Conservation (phyloP, 2,113 vertebrate genomes). For the Channa maculata region DNA sequence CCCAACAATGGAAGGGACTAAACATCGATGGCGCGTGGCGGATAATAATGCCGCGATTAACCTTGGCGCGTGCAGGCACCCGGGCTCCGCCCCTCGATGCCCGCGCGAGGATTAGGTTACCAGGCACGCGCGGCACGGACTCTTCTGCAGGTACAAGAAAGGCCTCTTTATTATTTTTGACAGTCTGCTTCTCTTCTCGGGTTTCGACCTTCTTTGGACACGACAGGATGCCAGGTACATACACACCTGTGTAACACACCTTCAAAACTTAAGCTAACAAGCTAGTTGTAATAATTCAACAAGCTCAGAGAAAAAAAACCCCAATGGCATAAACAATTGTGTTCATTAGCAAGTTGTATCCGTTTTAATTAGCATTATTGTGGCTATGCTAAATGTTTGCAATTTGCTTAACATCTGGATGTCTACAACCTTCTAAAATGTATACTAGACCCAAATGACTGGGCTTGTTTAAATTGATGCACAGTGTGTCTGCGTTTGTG, state of each 20-base stretch:
- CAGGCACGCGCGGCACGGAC: slow-evolving; percentile 61
- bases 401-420: too few species aligned
- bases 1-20: slow-evolving; percentile 80
- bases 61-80: slow-evolving; percentile 82
- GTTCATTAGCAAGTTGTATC: too few species aligned
- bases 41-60: slow-evolving; percentile 87
- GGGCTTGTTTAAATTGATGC: slow-evolving; percentile 38
- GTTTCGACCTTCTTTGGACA: neutral
- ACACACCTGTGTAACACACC: slow-evolving; percentile 9
- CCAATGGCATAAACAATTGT: too few species aligned
- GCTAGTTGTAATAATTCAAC: too few species aligned
- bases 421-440: too few species aligned
- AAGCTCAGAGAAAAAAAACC: too few species aligned
- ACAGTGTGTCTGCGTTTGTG: neutral
- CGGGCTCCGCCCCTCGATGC: slow-evolving; percentile 60
- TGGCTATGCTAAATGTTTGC: too few species aligned
- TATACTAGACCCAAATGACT: slow-evolving; percentile 6
- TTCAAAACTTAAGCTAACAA: too few species aligned
- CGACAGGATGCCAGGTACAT: neutral
- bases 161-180: too few species aligned
- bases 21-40: slow-evolving; percentile 84
- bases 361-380: too few species aligned
- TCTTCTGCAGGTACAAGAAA: neutral
- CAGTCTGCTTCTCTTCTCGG: neutral
- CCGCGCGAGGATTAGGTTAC: slow-evolving; percentile 78